Evolutionary conservation across 2,797 vertebrate genomes (phyloP), one percentile per base, ranked within the genome.

Genomic region (Hydrocynus forskahlii): DNA sequence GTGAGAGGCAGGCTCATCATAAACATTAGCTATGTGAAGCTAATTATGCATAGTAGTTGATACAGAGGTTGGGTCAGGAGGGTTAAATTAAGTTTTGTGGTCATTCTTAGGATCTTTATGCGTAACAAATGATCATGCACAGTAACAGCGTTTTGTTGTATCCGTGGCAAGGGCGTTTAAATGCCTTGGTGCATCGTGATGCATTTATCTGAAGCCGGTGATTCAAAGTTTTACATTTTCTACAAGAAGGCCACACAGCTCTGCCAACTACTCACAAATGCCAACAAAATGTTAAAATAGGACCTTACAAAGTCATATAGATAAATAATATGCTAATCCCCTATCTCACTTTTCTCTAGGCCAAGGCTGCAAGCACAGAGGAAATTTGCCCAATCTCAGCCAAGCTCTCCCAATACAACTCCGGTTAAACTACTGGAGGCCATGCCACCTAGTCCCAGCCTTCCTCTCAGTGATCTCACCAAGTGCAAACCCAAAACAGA

Each of bases 341-440:
- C 0, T 80, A 60, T 13, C 69, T 77, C 29, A 21, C 55, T 71
- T 80, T 60, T 19, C 14, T 14, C n/a, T 21, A 99, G 97, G 92
- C 97, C 97, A 81, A 95, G 95, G 92, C 94, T 99, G 91, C 97
- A 97, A 93, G 97, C 97, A 90, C 97, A 98, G 95, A 97, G 97
- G 92, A 99, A 99, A 92, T 99, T 99, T 94, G 97, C 97, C 87
- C 97, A 98, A 89, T 98, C 96, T 81, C 96, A 97, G 90, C 96
- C 97, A 83, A 96, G 94, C 89, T 97, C 96, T 84, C 97, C 96
- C 88, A 95, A 94, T 91, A 95, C 96, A 90, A 95, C 96, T 80
- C 94, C 93, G 72, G 90, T 95, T 80, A 96, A 96, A 93, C 90
- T 94, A 90, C 93, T 95, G 89, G 95, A 96, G 87, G 94, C 95